A percentile compares a stretch with the other conserved stretches of the same genome.
phyloP scores from a whole-genome alignment of 2,797 vertebrate genomes.

The Lepidocolaptes lacrymiger region DNA sequence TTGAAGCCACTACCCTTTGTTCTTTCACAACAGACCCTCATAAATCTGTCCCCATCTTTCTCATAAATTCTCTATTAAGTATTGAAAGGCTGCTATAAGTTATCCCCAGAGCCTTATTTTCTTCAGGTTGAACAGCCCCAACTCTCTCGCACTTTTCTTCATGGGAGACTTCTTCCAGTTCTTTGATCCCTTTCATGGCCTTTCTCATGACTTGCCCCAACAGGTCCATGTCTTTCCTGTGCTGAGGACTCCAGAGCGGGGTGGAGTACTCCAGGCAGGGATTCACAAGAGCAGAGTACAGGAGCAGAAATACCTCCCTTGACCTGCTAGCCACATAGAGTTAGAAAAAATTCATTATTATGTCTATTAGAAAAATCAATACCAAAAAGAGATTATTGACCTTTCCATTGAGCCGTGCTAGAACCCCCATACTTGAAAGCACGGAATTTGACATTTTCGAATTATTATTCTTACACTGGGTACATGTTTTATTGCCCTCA shows the following conservation, averaged over 20 bases:
- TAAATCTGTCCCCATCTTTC: background rate
- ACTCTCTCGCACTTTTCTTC: background rate
- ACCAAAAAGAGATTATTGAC: background rate
- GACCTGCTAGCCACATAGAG: background rate
- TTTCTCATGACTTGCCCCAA: rapidly evolving
- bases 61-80: background rate
- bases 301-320: background rate
- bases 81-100: rapidly evolving
- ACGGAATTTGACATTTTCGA: background rate
- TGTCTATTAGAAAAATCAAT: background rate
- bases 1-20: background rate
- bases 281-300: rapidly evolving
- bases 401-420: background rate
- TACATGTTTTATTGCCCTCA: background rate
- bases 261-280: rapidly evolving
- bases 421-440: background rate
- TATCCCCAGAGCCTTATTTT: rapidly evolving
- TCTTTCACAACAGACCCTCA: background rate
- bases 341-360: background rate
- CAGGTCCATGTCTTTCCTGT: background rate
- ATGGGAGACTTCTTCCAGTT: rapidly evolving
- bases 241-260: background rate
- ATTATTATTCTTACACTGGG: background rate
- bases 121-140: background rate
- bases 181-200: too few relatives aligned